Evolutionary conservation across 2,797 vertebrate species (phyloP), one percentile per base, ranked within the genome.

Genomic region (Sebastes kiyomatsui): DNA sequence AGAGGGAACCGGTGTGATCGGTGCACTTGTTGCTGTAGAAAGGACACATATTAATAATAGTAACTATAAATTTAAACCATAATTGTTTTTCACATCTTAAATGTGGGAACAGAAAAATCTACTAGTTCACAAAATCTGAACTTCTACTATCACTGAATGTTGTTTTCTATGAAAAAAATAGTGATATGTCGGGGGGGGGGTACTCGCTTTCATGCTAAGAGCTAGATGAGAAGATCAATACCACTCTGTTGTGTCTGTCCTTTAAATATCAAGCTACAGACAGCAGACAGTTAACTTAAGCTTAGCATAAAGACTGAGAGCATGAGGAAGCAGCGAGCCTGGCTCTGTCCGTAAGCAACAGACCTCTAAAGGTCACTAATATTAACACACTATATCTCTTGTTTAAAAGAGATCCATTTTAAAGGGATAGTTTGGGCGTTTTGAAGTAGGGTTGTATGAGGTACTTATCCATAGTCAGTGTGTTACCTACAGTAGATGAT

Each of bases 1-100:
- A 4, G 30, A 0, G 4, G 79, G 28, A 22, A 59, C n/a, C 8
- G 62, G 22, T 46, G 55, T 77, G 61, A 52, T 10, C 0, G 92
- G 87, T 0, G 2, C 32, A 38, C 2, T 87, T 12, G 96, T 92
- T 61, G 55, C 85, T 90, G 90, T 65, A 72, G 62, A 67, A 2
- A 54, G 75, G 22, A n/a, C 68, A 59, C 79, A 56, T 46, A 52
- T 20, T 18, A 4, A 2, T 38, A 2, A 72, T 10, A 67, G 22
- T 54, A 35, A 52, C 6, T 61, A 1, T 14, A 27, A 32, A 16
- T 23, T 3, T 18, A 28, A 58, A 58, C 2, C 2, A 18, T 13
- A 7, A 22, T n/a, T 28, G 16, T 10, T 27, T 28, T 67, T 70
- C 6, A 82, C 33, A 67, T 67, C n/a, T 42, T 28, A 33, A 49